Evolutionary conservation across 1,140 invertebrate species (phyloP).

Genomic region (Calliphora vicina): DNA sequence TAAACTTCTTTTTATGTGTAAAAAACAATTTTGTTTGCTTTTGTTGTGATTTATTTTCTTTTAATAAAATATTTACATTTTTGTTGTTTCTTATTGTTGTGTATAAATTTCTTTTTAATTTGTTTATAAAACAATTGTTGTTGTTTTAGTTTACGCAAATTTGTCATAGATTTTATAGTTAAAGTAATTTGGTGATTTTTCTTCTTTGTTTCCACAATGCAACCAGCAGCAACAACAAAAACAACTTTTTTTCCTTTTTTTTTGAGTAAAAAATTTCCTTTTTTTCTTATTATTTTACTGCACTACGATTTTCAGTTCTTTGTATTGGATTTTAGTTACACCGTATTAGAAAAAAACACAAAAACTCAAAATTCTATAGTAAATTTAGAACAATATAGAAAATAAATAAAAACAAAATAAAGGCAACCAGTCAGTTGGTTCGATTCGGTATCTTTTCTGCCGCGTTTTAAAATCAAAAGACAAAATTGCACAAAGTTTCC

Average conservation of each 20-base stretch:
- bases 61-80: conserved; percentile 41
- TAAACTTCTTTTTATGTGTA: background rate
- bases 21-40: too few species aligned
- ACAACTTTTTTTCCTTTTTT: background rate
- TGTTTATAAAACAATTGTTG: conserved; percentile 28
- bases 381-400: background rate
- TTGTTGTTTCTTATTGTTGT: conserved; percentile 3
- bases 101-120: conserved; percentile 24
- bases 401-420: conserved; percentile 10
- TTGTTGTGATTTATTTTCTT: conserved; percentile 38
- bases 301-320: background rate
- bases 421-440: background rate
- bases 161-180: conserved; percentile 10
- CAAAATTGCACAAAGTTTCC: background rate
- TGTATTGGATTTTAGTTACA: background rate
- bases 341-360: too few species aligned
- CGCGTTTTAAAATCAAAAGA: background rate
- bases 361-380: too few species aligned
- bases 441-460: background rate
- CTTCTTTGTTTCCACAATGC: background rate
- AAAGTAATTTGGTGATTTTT: background rate
- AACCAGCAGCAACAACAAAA: background rate
- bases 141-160: conserved; percentile 17
- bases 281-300: background rate
- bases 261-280: background rate